These are phyloP conservation scores for Shargacucullia verbasci DNA, from an alignment of 2,888 invertebrate species.

Conservation along the genomic window DNA sequence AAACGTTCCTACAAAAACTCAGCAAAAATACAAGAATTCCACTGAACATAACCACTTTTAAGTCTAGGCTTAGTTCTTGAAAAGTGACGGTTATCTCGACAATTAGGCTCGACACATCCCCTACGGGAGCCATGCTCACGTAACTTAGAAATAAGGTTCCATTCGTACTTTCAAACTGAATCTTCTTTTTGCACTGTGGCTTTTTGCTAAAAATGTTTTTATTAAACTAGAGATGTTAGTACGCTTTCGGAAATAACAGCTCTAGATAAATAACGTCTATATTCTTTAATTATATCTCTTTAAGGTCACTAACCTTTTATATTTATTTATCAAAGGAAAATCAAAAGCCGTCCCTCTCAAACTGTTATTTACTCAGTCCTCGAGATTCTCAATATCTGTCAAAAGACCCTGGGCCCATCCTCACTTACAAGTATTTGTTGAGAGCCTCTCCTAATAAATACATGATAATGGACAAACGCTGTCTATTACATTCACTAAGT, in stretches of 20 bases:
- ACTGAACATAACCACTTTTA: slow-evolving; percentile 26
- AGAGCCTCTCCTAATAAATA: slow-evolving; percentile 70
- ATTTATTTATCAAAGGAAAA: slow-evolving; percentile 7
- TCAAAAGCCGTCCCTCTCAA: background rate
- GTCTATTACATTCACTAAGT: slow-evolving; percentile 70
- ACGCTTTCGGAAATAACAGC: slow-evolving; percentile 6
- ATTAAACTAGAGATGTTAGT: slow-evolving; percentile 30
- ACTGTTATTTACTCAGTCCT: slow-evolving; percentile 18
- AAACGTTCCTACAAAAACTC: background rate
- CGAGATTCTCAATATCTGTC: slow-evolving; percentile 11
- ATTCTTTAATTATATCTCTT: too few relatives aligned
- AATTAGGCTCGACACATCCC: slow-evolving; percentile 58
- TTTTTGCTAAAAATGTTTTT: slow-evolving; percentile 23
- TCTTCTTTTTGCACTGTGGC: slow-evolving; percentile 10
- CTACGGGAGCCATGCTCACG: slow-evolving; percentile 46
- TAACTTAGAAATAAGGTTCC: slow-evolving; percentile 23
- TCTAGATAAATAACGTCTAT: slow-evolving; percentile 5
- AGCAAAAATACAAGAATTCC: slow-evolving; percentile 10
- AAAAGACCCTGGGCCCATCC: slow-evolving; percentile 3
- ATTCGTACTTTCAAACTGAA: slow-evolving; percentile 17
- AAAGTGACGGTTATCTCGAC: slow-evolving; percentile 55
- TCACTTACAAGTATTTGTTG: slow-evolving; percentile 22
- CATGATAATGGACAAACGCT: slow-evolving; percentile 74
- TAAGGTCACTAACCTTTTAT: background rate
- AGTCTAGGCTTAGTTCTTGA: slow-evolving; percentile 28